These are phyloP conservation scores for Cephus pygmeus DNA, from an alignment of 2,888 invertebrate genomes.

Conservation along the genomic window DNA sequence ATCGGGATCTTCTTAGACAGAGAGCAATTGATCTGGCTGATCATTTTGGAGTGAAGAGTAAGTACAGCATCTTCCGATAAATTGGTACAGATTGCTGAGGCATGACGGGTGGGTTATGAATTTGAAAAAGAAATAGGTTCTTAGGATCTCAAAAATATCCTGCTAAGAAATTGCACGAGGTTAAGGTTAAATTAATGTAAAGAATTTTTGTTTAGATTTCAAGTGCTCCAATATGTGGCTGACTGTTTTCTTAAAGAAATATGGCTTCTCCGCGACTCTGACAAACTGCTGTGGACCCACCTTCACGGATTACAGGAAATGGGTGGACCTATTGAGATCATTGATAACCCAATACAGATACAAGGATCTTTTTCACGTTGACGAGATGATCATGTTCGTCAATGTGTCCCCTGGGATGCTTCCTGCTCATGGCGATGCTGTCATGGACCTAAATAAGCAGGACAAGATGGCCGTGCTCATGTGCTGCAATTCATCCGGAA, in stretches of 20 bases:
- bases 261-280: constrained; percentile 41
- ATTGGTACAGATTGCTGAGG: too few species aligned
- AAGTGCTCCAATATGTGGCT: constrained; percentile 49
- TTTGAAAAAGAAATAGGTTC: neutral
- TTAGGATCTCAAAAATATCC: neutral
- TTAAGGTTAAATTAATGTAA: neutral
- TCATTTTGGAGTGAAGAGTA: constrained; percentile 34
- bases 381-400: constrained; percentile 49
- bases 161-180: neutral
- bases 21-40: constrained; percentile 43
- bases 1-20: constrained; percentile 36
- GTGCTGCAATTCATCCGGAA: constrained; percentile 50
- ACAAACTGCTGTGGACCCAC: constrained; percentile 35
- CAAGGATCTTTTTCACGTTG: constrained; percentile 48
- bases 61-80: constrained; percentile 12
- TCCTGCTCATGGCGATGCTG: neutral
- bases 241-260: constrained; percentile 43
- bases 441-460: constrained; percentile 3
- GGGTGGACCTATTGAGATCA: constrained; percentile 47
- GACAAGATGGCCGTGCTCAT: constrained; percentile 39
- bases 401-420: constrained; percentile 32
- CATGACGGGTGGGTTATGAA: neutral
- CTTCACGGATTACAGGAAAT: constrained; percentile 45
- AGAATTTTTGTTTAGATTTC: constrained; percentile 33
- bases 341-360: constrained; percentile 43